These are phyloP conservation scores for Hesperia comma DNA, from an alignment of 2,888 invertebrate species.

Conservation along the genomic window DNA sequence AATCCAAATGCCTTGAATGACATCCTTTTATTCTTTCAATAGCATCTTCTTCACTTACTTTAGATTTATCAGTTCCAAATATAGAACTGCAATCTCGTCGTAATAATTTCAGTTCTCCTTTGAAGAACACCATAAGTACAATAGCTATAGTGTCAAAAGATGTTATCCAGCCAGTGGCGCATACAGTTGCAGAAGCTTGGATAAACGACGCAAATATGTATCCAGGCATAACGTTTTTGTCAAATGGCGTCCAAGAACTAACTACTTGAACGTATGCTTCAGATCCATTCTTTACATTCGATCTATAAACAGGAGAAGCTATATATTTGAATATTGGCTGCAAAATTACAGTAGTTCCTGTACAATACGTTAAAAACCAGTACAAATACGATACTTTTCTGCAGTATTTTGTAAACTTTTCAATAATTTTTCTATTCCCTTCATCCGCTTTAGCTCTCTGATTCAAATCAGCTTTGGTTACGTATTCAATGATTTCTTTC, in stretches of 20 bases:
- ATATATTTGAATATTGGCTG: conserved; percentile 60
- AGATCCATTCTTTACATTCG: conserved; percentile 56
- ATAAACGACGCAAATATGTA: conserved; percentile 57
- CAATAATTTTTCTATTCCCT: conserved; percentile 51
- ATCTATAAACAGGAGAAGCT: conserved; percentile 55
- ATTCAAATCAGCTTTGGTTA: conserved; percentile 58
- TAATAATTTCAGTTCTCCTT: conserved; percentile 62
- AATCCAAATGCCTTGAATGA: conserved; percentile 61
- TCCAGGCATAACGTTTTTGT: conserved; percentile 57
- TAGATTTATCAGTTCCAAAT: conserved; percentile 52
- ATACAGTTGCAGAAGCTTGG: conserved; percentile 62
- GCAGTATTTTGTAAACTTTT: conserved; percentile 57
- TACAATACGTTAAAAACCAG: conserved; percentile 64
- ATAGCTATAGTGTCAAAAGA: conserved; percentile 70
- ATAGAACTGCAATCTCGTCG: conserved; percentile 59
- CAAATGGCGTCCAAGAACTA: conserved; percentile 70
- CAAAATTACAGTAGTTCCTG: conserved; percentile 57
- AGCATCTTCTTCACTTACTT: conserved; percentile 44
- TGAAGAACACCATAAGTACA: conserved; percentile 70
- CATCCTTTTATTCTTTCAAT: conserved; percentile 56
- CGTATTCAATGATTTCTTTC: conserved; percentile 62
- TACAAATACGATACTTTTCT: conserved; percentile 63
- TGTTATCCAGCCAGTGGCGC: conserved; percentile 68
- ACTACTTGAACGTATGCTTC: conserved; percentile 63
- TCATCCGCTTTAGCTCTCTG: conserved; percentile 52